Evolutionary conservation across 2,113 vertebrate species (phyloP), one percentile per base, ranked within the genome.

Genomic region (Aptenodytes forsteri): DNA sequence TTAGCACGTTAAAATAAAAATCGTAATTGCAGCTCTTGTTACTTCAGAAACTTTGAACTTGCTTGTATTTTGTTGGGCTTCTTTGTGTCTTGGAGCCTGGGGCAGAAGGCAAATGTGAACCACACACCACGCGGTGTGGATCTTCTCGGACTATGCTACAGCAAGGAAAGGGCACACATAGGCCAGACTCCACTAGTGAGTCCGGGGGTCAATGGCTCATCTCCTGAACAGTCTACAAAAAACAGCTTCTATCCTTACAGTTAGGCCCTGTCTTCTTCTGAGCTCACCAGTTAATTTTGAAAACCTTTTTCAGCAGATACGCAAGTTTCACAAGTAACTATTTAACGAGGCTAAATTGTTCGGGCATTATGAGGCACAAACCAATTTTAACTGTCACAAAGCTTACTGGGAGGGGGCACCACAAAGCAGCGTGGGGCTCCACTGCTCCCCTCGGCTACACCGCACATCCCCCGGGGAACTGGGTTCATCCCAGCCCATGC

Each of bases 391-490:
- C 9, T 8, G 44, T 18, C 66, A 30, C 25, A n/a, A 23, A 80
- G 38, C 49, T 73, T 50, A 42, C 40, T 1, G 0, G 47, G 52
- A 93, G 29, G 10, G 34, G 19, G 17, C 12, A 4, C 7, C 75
- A 38, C 44, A 55, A 65, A 69, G 59, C 23, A 18, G 23, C 15
- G 1, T 1, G 78, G 59, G 42, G 61, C 55, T 71, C 29, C 26
- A 1, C 56, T 4, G 34, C 44, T 86, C 49, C 56, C 34, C 55
- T 46, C 15, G 2, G 52, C 71, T 30, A 8, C 15, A 6, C 26
- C 11, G 10, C 2, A 0, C 71, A 10, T 11, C 66, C 71, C 66
- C 6, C 0, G 5, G 69, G 40, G 40, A 80, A 16, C 1, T 0
- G 38, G 56, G 29, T 4, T 70, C 77, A 14, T 4, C 47, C 44